Base-by-base conservation (phyloP, 2,888 invertebrate genomes). In the Ctenicera cuprea region DNA sequence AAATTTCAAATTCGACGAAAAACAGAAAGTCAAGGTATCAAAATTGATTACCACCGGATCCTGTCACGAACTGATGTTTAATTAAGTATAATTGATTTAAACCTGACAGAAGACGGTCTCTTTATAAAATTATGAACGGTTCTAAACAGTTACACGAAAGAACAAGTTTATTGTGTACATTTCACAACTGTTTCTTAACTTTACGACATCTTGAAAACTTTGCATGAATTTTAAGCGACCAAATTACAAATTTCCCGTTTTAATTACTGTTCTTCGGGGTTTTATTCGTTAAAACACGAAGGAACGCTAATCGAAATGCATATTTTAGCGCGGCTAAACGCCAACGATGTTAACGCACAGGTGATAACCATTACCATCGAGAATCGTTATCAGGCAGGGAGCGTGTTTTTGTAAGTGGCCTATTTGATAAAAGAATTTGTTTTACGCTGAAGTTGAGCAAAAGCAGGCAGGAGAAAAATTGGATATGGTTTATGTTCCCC, bases 241-340 rank as follows among this genome's bases (percentile, higher is more conserved):
- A 11, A 59, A 59, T 59, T 59, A 20, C 33, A 38, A 59, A 38
- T 38, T 59, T 59, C 38, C 18, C 38, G 54, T 59, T 59, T 38
- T 59, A 37, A 59, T 59, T 59, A 59, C 59, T 30, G 59, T 16
- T 57, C 30, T 50, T 18, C 18, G 41, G 22, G 33, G 38, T 59
- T 59, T 59, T 38, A 38, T 20, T 59, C 59, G 59, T 38, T 16
- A 20, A 54, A 54, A 38, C 33, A 38, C 59, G 33, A 20, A 37
- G 22, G 59, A 3, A 12, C 37, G 14, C 20, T 59, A 59, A 59
- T 59, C 59, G 59, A 59, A 59, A 59, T 59, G 59, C 59, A 59
- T 59, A 38, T 33, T 38, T 59, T 38, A n/a, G 11, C 14, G 54
- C 8, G 14, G 59, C 38, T 59, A 37, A 38, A 38, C 59, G 59